A percentile compares a stretch with the other conserved stretches of the same genome.
phyloP scores from a whole-genome alignment of 2,888 invertebrate species.

The Cataglyphis altisquamis region DNA sequence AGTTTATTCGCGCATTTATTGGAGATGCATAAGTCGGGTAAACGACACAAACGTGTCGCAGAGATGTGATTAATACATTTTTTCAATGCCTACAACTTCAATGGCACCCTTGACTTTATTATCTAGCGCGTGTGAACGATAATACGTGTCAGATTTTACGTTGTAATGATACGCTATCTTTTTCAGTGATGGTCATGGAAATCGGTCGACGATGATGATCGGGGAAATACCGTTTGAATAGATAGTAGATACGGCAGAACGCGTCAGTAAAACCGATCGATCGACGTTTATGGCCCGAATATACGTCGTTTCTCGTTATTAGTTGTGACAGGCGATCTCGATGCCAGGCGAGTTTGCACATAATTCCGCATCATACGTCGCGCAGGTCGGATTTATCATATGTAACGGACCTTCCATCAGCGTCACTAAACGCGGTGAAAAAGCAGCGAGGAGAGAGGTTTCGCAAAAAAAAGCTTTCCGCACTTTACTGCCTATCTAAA shows the following conservation, averaged over 20 bases:
- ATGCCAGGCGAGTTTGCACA: conserved; percentile 48
- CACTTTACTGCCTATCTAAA: conserved; percentile 59
- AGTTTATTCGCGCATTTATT: conserved; percentile 23
- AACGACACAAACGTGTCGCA: background rate
- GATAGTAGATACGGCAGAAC: conserved; percentile 41
- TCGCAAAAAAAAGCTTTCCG: conserved; percentile 36
- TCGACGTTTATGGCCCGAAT: conserved; percentile 52
- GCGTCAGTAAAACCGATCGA: conserved; percentile 54
- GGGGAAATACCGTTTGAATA: conserved; percentile 12
- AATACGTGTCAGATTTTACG: conserved; percentile 21
- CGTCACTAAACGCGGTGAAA: conserved; percentile 1
- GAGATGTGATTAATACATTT: conserved; percentile 13
- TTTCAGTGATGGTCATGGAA: conserved; percentile 31
- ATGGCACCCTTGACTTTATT: conserved; percentile 20
- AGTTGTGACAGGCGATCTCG: conserved; percentile 46
- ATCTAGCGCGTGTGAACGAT: background rate
- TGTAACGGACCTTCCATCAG: conserved; percentile 36
- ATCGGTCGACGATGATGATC: conserved; percentile 38
- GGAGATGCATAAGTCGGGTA: background rate
- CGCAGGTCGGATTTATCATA: conserved; percentile 51
- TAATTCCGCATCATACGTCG: conserved; percentile 43
- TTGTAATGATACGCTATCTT: conserved; percentile 41
- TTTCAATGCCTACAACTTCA: background rate
- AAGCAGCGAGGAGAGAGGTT: conserved; percentile 18
- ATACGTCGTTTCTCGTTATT: conserved; percentile 55